Conservation (phyloP, 2,888 invertebrate species). For the Eupithecia dodoneata region DNA sequence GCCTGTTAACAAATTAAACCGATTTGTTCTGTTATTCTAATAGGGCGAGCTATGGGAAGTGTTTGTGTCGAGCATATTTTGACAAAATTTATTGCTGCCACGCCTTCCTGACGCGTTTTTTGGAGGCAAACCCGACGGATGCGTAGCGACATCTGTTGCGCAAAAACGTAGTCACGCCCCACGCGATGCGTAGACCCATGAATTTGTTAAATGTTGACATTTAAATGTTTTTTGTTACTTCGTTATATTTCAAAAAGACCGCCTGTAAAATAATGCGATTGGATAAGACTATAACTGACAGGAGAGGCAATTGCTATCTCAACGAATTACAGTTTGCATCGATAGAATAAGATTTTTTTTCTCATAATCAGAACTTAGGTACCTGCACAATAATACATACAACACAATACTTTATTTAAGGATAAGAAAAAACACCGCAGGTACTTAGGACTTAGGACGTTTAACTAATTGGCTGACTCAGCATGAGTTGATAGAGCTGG, state of each 20-base stretch:
- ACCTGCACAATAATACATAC: no score
- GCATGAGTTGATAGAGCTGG: no score
- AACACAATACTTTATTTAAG: no score
- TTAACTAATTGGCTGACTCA: no score
- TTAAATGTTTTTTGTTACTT: conserved; percentile 39
- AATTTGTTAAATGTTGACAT: conserved; percentile 60
- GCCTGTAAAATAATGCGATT: not conserved
- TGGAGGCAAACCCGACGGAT: conserved; percentile 66
- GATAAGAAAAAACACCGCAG: no score
- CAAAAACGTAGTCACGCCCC: conserved; percentile 73
- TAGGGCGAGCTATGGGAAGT: conserved; percentile 79
- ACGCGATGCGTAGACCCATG: conserved; percentile 51
- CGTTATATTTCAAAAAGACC: conserved; percentile 13
- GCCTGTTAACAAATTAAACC: conserved; percentile 83
- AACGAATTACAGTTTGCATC: not conserved
- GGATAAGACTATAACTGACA: not conserved
- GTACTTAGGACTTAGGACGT: no score
- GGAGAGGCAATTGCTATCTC: not conserved
- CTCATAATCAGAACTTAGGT: no score
- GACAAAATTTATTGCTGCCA: conserved; percentile 84
- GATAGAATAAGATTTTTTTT: no score
- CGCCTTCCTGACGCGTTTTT: conserved; percentile 78
- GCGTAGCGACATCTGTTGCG: conserved; percentile 77
- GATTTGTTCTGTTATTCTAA: conserved; percentile 84
- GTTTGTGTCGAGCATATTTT: conserved; percentile 82